A percentile compares a stretch with the other conserved stretches of the same genome.
Conservation (phyloP, 2,888 invertebrate genomes). For the Loripinus fragilis region DNA sequence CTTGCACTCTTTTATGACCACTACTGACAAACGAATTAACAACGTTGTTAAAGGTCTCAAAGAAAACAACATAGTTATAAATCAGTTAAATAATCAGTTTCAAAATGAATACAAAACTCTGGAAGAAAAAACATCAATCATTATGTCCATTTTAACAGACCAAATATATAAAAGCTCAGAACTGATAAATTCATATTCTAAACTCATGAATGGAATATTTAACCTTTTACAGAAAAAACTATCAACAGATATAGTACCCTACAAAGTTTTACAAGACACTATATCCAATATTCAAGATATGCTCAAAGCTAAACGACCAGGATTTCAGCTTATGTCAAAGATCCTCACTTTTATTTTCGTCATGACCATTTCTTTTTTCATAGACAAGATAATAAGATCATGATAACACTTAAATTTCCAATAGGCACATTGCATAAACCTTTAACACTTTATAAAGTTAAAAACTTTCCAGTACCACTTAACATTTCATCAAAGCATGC, state of each 20-base stretch:
- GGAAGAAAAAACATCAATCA: neutral
- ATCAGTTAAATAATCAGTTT: neutral
- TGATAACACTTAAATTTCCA: conserved; percentile 18
- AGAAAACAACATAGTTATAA: neutral
- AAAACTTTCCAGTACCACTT: neutral
- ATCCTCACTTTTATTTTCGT: conserved; percentile 13
- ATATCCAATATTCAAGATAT: neutral
- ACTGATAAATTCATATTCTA: neutral
- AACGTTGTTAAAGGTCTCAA: neutral
- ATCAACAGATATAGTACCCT: neutral
- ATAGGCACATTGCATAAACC: conserved; percentile 3
- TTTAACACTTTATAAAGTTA: neutral
- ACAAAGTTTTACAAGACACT: neutral
- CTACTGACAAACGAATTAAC: neutral
- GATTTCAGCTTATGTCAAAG: conserved; percentile 10
- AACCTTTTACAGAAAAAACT: conserved; percentile 2
- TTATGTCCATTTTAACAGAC: conserved; percentile 3
- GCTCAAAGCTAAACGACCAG: neutral
- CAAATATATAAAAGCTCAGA: neutral
- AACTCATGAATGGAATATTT: neutral
- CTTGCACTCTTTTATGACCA: neutral
- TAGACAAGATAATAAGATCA: neutral
- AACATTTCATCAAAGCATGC: conserved; percentile 5
- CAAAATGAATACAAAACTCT: neutral
- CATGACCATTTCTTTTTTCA: conserved; percentile 19